Conservation (phyloP, 2,888 invertebrate species). For the Falcaria lacertinaria region DNA sequence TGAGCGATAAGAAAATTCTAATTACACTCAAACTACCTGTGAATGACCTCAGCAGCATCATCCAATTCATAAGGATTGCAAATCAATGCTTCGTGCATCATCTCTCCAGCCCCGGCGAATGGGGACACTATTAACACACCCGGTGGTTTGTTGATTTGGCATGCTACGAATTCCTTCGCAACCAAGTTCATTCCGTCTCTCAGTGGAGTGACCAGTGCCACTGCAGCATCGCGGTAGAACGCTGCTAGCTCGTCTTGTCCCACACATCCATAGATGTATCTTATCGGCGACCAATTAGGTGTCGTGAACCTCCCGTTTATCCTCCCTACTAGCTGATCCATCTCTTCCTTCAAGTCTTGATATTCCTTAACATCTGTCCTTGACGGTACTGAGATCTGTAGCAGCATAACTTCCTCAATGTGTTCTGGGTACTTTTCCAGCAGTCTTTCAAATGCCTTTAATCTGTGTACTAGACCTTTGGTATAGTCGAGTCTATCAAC, state of each 20-base stretch:
- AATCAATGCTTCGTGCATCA: constrained; percentile 95
- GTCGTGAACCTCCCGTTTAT: constrained; percentile 95
- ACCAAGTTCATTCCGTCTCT: constrained; percentile 96
- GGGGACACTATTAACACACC: constrained; percentile 94
- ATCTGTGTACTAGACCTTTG: constrained; percentile 90
- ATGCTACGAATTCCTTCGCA: constrained; percentile 95
- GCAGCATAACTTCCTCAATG: constrained; percentile 87
- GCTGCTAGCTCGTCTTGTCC: constrained; percentile 92
- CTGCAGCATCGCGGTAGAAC: constrained; percentile 91
- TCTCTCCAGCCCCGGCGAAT: constrained; percentile 95
- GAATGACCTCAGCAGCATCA: constrained; percentile 91
- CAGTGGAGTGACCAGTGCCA: constrained; percentile 92
- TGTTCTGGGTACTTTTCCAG: constrained; percentile 92
- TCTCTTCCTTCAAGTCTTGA: constrained; percentile 92
- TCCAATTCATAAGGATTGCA: constrained; percentile 95
- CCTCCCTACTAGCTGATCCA: constrained; percentile 92
- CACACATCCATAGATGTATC: constrained; percentile 93
- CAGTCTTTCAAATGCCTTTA: constrained; percentile 90
- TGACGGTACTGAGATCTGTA: constrained; percentile 94
- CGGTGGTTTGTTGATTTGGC: constrained; percentile 91
- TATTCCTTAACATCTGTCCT: constrained; percentile 94
- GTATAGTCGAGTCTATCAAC: constrained; percentile 95
- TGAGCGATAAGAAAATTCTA: not conserved
- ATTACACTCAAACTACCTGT: constrained; percentile 71
- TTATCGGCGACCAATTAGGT: constrained; percentile 95